Conservation (phyloP, 1,140 invertebrate genomes). For the Trichonephila clavipes region DNA sequence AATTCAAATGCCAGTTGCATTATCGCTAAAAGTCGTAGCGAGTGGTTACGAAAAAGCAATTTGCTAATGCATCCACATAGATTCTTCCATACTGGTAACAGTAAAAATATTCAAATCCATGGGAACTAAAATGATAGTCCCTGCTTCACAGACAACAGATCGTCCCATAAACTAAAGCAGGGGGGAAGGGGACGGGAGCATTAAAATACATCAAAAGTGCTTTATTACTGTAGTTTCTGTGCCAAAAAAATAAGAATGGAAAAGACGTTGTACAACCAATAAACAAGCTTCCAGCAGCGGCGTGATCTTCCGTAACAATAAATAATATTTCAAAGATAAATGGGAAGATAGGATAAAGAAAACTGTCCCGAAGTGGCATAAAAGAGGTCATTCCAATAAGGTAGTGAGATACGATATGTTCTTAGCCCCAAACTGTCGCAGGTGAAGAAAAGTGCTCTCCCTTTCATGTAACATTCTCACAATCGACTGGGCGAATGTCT, state of each 20-base stretch:
- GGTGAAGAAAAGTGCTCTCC: slow-evolving; percentile 33
- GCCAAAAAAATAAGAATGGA: not conserved
- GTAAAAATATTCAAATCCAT: slow-evolving; percentile 54
- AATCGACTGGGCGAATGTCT: not conserved
- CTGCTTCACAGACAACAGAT: not conserved
- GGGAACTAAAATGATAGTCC: not conserved
- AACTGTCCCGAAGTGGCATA: not conserved
- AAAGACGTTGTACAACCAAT: not conserved
- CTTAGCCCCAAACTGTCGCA: slow-evolving; percentile 32
- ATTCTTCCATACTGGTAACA: not conserved
- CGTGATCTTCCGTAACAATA: slow-evolving; percentile 36
- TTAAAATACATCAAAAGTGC: slow-evolving; percentile 63
- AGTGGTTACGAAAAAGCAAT: not conserved
- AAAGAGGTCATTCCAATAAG: slow-evolving; percentile 48
- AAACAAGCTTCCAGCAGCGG: not conserved
- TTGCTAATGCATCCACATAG: slow-evolving; percentile 12
- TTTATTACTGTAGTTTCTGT: slow-evolving; percentile 9
- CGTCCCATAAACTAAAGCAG: not conserved
- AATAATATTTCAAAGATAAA: slow-evolving; percentile 46
- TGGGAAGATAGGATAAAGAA: not conserved
- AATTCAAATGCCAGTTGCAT: not conserved
- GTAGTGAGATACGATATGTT: slow-evolving; percentile 21
- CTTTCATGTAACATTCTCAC: not conserved
- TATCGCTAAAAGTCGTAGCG: not conserved
- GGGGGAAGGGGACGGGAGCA: not conserved